Base-by-base conservation (phyloP, 1,140 invertebrate genomes). In the Hirudo medicinalis region DNA sequence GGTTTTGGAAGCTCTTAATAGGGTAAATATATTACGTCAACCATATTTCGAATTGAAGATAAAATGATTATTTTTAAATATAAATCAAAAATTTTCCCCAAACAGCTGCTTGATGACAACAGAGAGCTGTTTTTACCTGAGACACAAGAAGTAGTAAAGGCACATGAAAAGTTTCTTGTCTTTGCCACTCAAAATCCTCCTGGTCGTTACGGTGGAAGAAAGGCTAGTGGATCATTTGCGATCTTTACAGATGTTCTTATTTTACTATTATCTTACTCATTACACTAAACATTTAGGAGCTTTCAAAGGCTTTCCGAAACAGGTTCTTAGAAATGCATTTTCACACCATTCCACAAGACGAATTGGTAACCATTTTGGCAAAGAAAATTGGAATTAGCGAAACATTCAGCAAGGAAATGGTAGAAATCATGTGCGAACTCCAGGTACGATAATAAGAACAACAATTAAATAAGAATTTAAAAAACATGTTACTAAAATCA, bases 101-200 rank as follows among this genome's bases (percentile, higher is more conserved):
- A 57, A 40, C 75, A 85, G 83, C 77, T 99, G 8, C 83, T 99
- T 0, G 96, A 99, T 82, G 95, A 99, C 77, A 99, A 99, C 80
- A 83, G 94, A 57, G 95, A 99, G 81, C 81, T 99, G 1, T 99
- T 92, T 76, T 96, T 99, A 74, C 87, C 95, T 0, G 97, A 99
- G 84, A 97, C 92, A 0, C 93, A 97, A 82, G 87, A 90, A 75
- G 86, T 88, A 15, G 87, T 99, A 0, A 92, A 89, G 83, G 97
- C 97, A 8, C 90, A 99, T 85, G 86, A 88, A 0, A 89, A 90
- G 75, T 99, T 99, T 78, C 91, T 94, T 88, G 82, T 99, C 0
- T 99, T 99, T 83, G 97, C 96, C 0, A 99, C 97, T 0, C 95
- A 99, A 83, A 99, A 99, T 86, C 97, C 97, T 20, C 92, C 95